Percentiles rank a stretch among this genome's conserved stretches.
These are phyloP conservation scores for Melanotaenia parkinsoni DNA, from an alignment of 2,797 vertebrate species.

Conservation along the genomic window DNA sequence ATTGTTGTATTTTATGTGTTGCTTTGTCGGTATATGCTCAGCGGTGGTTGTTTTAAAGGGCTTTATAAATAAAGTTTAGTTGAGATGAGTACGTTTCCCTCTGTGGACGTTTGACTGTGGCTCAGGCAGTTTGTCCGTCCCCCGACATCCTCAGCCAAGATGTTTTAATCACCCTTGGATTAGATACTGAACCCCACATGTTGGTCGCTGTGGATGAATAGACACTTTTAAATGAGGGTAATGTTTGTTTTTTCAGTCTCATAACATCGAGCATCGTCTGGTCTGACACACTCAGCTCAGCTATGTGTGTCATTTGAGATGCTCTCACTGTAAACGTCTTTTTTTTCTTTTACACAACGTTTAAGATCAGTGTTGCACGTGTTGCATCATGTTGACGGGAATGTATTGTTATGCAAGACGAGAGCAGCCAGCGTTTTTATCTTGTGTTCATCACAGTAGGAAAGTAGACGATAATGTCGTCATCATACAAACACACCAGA, in stretches of 20 bases:
- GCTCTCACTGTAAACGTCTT: constrained; percentile 13
- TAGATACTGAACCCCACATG: not conserved
- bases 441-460: constrained; percentile 56
- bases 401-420: constrained; percentile 33
- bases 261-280: not conserved
- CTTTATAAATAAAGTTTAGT: no score
- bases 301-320: constrained; percentile 33
- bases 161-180: not conserved
- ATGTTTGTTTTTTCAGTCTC: constrained; percentile 6
- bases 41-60: no score
- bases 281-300: constrained; percentile 33
- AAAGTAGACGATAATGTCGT: constrained; percentile 66
- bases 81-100: no score
- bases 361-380: constrained; percentile 1
- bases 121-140: not conserved
- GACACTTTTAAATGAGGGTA: not conserved
- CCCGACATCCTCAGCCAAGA: not conserved
- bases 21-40: no score
- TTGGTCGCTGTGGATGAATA: not conserved
- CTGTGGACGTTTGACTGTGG: not conserved
- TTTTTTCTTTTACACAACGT: not conserved
- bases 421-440: constrained; percentile 44
- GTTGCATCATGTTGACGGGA: constrained; percentile 15
- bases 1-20: no score
- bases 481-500: constrained; percentile 61